Base-by-base conservation (phyloP, 92 coral and sea anemone species). In the Hydrozoanthus gracilis region DNA sequence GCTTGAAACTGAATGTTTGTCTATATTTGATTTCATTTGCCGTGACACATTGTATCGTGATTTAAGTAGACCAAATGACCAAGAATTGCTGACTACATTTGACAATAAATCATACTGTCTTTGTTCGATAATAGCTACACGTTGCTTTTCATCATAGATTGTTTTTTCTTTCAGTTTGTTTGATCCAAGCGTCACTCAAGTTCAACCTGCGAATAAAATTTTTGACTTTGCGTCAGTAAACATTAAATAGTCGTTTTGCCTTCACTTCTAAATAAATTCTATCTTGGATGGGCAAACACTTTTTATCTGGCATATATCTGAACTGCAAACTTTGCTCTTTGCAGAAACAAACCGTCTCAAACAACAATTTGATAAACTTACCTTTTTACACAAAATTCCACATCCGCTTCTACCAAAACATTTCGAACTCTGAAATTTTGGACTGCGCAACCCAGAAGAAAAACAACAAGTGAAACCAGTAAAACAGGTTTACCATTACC, bases 131-230 rank as follows among this genome's bases (percentile, higher is more conserved):
- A 71, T 71, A 71, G 49, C 15, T 71, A 71, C 76, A 35, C 51
- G 76, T 71, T 71, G 76, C 76, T 71, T 71, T 71, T 67, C 72
- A 67, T 67, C 72, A 67, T 67, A 67, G 39, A 67, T 67, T 67
- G 39, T 14, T 67, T 67, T 67, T 67, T 67, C 71, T 65, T 64
- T 64, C 70, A 67, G 72, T 16, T 67, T 67, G 72, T 67, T 67
- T 67, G 72, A 67, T 67, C 72, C 72, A 67, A 67, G 46, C 72
- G 72, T 67, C 72, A 67, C 72, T 67, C 72, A 67, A 67, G 72
- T 67, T 67, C 72, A 67, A 67, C 72, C 72, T 67, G 72, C 72
- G 72, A 67, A 67, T 67, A 67, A 67, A 67, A 67, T 67, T 67
- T 7, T 64, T 64, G 70, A 64, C 70, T 64, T 13, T 64, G 70